These are phyloP conservation scores for Zaprionus vittiger DNA, from an alignment of 1,140 invertebrate species.

Conservation along the genomic window DNA sequence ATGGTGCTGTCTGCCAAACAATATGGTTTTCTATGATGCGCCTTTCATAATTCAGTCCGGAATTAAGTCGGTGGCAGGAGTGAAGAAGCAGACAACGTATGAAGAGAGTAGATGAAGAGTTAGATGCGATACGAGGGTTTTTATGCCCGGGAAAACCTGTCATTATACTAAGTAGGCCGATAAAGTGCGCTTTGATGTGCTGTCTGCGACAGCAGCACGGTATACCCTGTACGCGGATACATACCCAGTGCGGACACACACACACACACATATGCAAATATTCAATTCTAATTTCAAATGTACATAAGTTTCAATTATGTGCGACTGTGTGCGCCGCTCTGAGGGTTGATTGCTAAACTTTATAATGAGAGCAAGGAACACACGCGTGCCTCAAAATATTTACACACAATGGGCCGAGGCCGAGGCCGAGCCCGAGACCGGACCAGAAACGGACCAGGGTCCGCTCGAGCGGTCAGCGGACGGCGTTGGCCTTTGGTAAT, in stretches of 20 bases:
- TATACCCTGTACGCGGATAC: background rate
- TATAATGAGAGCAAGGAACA: slow-evolving; percentile 81
- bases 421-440: slow-evolving; percentile 7
- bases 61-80: background rate
- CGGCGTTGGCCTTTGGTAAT: slow-evolving; percentile 78
- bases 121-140: background rate
- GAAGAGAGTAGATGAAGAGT: background rate
- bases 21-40: background rate
- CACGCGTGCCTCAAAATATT: slow-evolving; percentile 82
- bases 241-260: background rate
- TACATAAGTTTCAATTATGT: slow-evolving; percentile 50
- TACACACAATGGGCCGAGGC: slow-evolving; percentile 77
- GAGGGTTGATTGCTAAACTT: slow-evolving; percentile 69
- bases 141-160: slow-evolving; percentile 6
- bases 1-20: background rate
- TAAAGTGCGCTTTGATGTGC: slow-evolving; percentile 42
- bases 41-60: background rate
- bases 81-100: background rate
- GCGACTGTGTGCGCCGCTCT: slow-evolving; percentile 13
- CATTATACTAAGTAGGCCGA: slow-evolving; percentile 35
- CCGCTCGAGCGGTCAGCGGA: slow-evolving; percentile 65
- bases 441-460: slow-evolving; percentile 39
- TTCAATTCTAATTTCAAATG: slow-evolving; percentile 48
- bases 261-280: slow-evolving; percentile 28
- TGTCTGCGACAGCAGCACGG: background rate